Percentiles rank a stretch among this genome's conserved stretches.
Evolutionary conservation across 1,140 invertebrate genomes (phyloP).

Genomic region (Brachionus manjavacas): DNA sequence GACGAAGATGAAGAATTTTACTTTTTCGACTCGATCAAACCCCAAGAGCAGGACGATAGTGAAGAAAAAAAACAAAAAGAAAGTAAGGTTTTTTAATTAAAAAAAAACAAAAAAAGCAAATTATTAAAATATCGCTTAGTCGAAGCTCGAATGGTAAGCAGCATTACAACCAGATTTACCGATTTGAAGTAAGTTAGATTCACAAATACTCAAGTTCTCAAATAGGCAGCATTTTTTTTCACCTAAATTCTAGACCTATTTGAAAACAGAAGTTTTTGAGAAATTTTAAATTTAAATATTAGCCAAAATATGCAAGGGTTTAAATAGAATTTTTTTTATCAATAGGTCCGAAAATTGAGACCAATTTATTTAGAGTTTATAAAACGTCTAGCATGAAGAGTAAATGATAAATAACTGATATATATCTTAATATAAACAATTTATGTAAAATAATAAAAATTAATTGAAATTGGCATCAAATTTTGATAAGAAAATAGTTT

Average conservation of each 20-base stretch:
- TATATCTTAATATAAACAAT: neutral
- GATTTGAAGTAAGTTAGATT: neutral
- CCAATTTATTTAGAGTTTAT: neutral
- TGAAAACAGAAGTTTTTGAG: constrained; percentile 4
- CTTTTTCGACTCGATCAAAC: neutral
- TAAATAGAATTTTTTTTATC: neutral
- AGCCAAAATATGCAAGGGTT: neutral
- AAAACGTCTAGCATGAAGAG: neutral
- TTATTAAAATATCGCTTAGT: neutral
- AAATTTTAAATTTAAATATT: neutral
- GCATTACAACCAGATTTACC: neutral
- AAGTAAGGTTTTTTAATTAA: neutral
- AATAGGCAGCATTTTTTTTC: constrained; percentile 31
- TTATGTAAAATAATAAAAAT: neutral
- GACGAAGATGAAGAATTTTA: constrained; percentile 19
- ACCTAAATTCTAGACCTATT: neutral
- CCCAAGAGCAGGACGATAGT: neutral
- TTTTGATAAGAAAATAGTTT: neutral
- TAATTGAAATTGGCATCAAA: constrained; percentile 32
- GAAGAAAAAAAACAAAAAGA: neutral
- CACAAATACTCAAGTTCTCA: constrained; percentile 25
- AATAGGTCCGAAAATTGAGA: neutral
- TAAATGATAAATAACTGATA: neutral
- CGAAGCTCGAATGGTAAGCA: neutral
- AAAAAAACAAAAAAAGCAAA: neutral